Conservation (phyloP, 2,797 vertebrate species). For the Serranus cabrilla region DNA sequence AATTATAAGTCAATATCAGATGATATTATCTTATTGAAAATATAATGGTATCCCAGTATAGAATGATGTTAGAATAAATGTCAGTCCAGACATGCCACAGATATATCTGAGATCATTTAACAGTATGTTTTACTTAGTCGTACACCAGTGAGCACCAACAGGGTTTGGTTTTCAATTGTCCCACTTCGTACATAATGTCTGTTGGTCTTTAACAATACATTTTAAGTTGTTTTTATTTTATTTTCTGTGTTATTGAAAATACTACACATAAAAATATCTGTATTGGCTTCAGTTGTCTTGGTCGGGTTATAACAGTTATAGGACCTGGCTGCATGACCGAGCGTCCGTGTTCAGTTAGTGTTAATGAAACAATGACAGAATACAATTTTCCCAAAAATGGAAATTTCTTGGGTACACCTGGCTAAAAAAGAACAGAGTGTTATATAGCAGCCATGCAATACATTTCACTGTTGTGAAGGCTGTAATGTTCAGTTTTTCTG, state of each 20-base stretch:
- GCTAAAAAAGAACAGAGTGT: background rate
- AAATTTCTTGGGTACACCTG: rapidly evolving
- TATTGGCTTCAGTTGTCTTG: background rate
- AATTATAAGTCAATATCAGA: too few species aligned
- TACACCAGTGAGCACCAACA: background rate
- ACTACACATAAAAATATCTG: too few species aligned
- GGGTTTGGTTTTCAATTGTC: background rate
- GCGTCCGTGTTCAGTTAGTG: too few species aligned
- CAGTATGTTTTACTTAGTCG: background rate
- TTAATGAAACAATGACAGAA: too few species aligned
- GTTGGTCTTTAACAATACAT: background rate
- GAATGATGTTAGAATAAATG: background rate
- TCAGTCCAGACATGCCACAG: background rate
- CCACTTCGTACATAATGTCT: background rate
- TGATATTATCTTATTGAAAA: background rate
- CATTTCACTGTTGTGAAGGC: background rate
- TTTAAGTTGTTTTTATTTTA: too few species aligned
- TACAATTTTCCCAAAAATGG: too few species aligned
- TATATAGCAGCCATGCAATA: background rate
- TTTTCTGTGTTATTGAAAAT: too few species aligned
- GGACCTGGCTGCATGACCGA: background rate
- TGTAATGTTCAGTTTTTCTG: background rate
- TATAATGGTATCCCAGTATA: background rate
- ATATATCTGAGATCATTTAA: background rate
- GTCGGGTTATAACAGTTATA: background rate